Evolutionary conservation across 2,888 invertebrate genomes (phyloP), one percentile per base, ranked within the genome.

Genomic region (Cotesia congregata): DNA sequence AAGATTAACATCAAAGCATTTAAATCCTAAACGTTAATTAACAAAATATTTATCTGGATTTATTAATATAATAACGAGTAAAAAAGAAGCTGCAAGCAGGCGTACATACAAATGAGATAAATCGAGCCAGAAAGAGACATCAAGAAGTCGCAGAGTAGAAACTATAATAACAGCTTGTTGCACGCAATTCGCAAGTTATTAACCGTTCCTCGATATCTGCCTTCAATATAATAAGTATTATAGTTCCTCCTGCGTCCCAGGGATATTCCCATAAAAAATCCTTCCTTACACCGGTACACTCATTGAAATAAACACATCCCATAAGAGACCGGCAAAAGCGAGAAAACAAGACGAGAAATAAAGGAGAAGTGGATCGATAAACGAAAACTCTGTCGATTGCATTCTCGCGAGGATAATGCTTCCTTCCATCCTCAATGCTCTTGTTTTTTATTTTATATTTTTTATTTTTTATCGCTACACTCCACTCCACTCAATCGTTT

Each of bases 391-490:
- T 15, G 64, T 73, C 76, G 68, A 76, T 76, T 76, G 74, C 74
- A 74, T 73, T 75, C 74, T 71, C 75, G 72, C 65, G 69, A 64
- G 74, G 75, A 74, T 67, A 71, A 74, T 65, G 70, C 77, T 67
- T 59, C 41, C 72, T 61, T 15, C 40, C 73, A 75, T 30, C 30
- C 30, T 30, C 30, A 30, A 30, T 30, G 30, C 30, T 30, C 30
- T 30, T 30, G 30, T 30, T 30, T 30, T 30, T 30, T 30, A 30
- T 3, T 30, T 30, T 30, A 1, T 20, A 20, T 20, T 20, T 76
- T 76, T 72, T 65, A 72, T 79, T 80, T 79, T 80, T 80, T 78
- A 77, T 78, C 68, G 72, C 69, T 39, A 50, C 20, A 41, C 59
- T 20, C 7, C 62, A 38, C 75, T 74, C 59, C 12, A 60, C 67